Conservation (phyloP, 2,888 invertebrate species). For the Gandaritis pyraliata region DNA sequence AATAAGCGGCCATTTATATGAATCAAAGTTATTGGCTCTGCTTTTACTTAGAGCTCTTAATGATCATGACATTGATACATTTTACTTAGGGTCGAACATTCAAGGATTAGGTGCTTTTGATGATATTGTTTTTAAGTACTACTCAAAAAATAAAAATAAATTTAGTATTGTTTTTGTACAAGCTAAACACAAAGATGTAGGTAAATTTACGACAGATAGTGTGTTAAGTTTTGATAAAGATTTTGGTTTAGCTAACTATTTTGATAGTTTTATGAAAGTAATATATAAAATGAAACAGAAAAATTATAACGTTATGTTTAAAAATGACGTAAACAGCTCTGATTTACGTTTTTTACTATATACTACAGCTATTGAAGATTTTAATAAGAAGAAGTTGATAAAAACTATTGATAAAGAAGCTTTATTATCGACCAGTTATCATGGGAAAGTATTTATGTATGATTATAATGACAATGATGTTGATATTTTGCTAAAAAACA, state of each 20-base stretch:
- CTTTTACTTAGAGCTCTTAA: conserved; percentile 20
- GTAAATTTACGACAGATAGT: conserved; percentile 11
- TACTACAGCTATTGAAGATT: conserved; percentile 14
- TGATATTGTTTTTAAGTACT: conserved; percentile 44
- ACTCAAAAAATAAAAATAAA: conserved; percentile 23
- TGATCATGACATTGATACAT: conserved; percentile 30
- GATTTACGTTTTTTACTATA: conserved; percentile 20
- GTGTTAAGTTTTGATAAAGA: conserved; percentile 2
- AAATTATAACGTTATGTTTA: conserved; percentile 7
- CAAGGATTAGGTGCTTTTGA: conserved; percentile 44
- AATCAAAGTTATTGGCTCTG: conserved; percentile 21
- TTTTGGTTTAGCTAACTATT: conserved; percentile 21
- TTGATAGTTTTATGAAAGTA: conserved; percentile 18
- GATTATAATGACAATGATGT: conserved; percentile 17
- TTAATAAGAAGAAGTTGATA: conserved; percentile 12
- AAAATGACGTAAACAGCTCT: conserved; percentile 4
- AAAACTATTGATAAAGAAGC: conserved; percentile 13
- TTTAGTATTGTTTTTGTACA: conserved; percentile 42
- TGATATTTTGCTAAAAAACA: conserved; percentile 12
- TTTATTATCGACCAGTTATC: conserved; percentile 3
- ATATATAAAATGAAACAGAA: conserved; percentile 1
- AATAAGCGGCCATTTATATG: conserved; percentile 18
- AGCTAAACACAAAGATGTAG: conserved; percentile 37
- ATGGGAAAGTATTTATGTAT: conserved; percentile 18
- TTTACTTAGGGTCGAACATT: conserved; percentile 25